Base-by-base conservation (phyloP, 2,797 vertebrate species). In the Anguilla anguilla region DNA sequence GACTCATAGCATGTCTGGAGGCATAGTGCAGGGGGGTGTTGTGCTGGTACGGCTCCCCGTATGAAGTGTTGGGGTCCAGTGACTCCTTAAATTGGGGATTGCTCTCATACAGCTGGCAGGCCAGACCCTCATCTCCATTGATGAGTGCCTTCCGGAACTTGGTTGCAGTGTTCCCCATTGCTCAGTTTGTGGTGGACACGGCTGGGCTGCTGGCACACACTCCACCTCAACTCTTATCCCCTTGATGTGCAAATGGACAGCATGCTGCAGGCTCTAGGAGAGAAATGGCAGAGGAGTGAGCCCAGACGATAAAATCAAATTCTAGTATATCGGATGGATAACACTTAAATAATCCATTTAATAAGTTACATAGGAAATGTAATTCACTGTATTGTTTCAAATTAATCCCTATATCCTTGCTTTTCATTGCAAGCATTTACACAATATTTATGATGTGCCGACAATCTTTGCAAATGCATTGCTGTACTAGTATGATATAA, bases 141-240 rank as follows among this genome's bases (percentile, higher is more conserved):
- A 99, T 97, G 91, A 99, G 96, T 88, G 99, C 97, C 96, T 99
- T 99, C 83, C 99, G 98, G 94, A 99, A 99, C 94, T 99, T 99
- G 91, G 99, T 99, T 15, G 98, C 98, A 84, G 98, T 97, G 95
- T 99, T 99, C 93, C 99, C 99, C 99, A 99, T 99, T 92, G 94
- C 96, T 93, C 86, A 57, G 79, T 86, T 90, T 61, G 89, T 5
- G 89, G 86, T 72, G 46, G 87, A 86, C 87, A 88, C 88, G 87
- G 90, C 90, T 53, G 89, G 86, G 57, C 87, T 89, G 92, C 86
- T 89, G 92, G 90, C 90, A 93, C 92, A 93, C 92, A 81, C 91
- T 91, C 91, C 92, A 93, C 91, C 93, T 92, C 90, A 89, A 91
- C 93, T 92, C 95, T 97, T 94, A 97, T 94, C 90, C 89, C 93